Percentiles rank a stretch among this genome's conserved stretches.
Evolutionary conservation across 2,113 vertebrate genomes (phyloP).

Genomic region (Ictalurus furcatus): DNA sequence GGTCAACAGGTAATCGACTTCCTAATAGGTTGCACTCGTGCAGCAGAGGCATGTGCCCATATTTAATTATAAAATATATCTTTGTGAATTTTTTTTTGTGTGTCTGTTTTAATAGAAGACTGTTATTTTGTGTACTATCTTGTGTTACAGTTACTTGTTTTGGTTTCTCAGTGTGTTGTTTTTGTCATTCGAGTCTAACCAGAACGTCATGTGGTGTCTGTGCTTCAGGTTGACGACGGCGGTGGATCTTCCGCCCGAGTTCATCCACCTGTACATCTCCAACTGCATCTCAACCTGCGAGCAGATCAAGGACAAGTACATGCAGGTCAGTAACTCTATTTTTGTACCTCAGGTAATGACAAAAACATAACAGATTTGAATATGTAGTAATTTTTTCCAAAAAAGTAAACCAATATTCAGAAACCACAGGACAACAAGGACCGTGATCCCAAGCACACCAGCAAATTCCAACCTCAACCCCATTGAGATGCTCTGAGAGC

Average conservation of each 20-base stretch:
- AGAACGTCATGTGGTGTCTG: not conserved
- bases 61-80: not conserved
- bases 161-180: not conserved
- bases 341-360: not conserved
- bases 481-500: no score
- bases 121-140: not conserved
- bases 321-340: constrained; percentile 81
- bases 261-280: constrained; percentile 99
- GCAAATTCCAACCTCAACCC: no score
- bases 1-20: constrained; percentile 85
- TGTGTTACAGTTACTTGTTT: not conserved
- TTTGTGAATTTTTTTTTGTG: no score
- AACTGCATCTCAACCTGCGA: constrained; percentile 99
- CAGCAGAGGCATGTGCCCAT: not conserved
- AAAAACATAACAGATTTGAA: no score
- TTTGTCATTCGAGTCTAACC: not conserved
- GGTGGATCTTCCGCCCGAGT: constrained; percentile 96
- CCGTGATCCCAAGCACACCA: no score
- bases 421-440: no score
- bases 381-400: no score
- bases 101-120: no score
- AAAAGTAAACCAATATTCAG: no score
- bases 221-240: constrained; percentile 89
- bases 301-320: constrained; percentile 99
- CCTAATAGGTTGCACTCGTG: not conserved